Percentiles rank a stretch among this genome's conserved stretches.
phyloP scores from a whole-genome alignment of 2,113 vertebrate species.

The Burhinus bistriatus region DNA sequence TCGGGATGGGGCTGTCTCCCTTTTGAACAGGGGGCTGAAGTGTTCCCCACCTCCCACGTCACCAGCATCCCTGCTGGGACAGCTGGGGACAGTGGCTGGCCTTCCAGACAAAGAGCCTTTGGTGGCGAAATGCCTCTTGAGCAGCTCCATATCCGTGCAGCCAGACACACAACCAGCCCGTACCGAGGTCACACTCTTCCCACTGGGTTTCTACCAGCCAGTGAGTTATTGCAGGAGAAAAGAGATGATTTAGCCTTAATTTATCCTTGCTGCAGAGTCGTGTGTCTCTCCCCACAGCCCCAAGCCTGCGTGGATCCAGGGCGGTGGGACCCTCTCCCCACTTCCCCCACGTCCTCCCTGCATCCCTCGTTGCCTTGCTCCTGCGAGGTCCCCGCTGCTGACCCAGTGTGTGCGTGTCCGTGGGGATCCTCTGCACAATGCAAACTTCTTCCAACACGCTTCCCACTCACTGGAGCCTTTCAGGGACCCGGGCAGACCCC shows the following conservation, averaged over 20 bases:
- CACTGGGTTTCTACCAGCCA: neutral
- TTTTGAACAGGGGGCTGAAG: neutral
- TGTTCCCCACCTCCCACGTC: neutral
- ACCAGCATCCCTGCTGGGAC: neutral
- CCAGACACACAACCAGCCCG: rapidly evolving
- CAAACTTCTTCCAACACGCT: neutral
- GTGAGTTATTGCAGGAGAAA: neutral
- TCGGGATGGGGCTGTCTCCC: neutral
- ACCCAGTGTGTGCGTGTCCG: rapidly evolving
- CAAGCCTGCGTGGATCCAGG: neutral
- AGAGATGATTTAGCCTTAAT: neutral
- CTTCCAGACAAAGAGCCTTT: neutral
- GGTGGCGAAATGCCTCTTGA: neutral
- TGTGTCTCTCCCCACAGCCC: neutral
- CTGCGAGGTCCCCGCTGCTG: neutral
- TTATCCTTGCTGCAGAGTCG: neutral
- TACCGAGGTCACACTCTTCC: neutral
- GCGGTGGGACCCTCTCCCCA: neutral
- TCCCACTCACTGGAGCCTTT: neutral
- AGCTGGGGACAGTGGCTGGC: neutral
- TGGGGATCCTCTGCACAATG: neutral
- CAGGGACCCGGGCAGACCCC: neutral
- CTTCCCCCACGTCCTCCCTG: rapidly evolving
- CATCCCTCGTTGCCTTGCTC: neutral
- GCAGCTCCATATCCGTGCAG: neutral